A percentile compares a stretch with the other conserved stretches of the same genome.
These are phyloP conservation scores for Atta colombica DNA, from an alignment of 1,140 invertebrate genomes.

Conservation along the genomic window DNA sequence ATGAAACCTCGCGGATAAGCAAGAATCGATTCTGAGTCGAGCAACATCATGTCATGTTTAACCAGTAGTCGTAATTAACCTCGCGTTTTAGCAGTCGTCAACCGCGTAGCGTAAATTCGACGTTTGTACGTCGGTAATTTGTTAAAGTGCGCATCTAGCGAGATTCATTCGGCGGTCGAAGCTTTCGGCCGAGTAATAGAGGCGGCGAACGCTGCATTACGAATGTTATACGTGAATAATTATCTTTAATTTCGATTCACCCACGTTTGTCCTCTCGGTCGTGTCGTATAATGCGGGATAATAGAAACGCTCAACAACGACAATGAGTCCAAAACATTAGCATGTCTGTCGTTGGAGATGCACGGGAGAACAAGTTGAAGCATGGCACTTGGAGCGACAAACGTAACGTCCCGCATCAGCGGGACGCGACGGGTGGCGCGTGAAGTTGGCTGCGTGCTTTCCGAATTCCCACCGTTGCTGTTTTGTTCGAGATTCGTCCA, in stretches of 20 bases:
- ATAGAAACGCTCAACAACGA: background rate
- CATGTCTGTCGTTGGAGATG: background rate
- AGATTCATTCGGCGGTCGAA: background rate
- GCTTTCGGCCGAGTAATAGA: background rate
- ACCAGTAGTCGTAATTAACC: constrained; percentile 8
- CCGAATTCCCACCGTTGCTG: background rate
- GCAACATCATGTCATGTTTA: background rate
- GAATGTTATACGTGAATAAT: background rate
- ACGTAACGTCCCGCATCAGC: background rate
- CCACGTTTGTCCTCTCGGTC: background rate
- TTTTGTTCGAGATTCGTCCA: constrained; percentile 1
- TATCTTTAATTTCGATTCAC: constrained; percentile 8
- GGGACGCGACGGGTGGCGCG: background rate
- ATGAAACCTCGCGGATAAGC: background rate
- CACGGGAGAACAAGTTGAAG: background rate
- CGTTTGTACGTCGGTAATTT: constrained; percentile 10
- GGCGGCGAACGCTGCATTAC: background rate
- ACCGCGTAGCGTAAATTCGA: background rate
- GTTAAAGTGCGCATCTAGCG: constrained; percentile 1
- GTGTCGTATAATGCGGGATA: background rate
- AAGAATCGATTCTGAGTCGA: background rate
- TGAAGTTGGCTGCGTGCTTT: constrained; percentile 15
- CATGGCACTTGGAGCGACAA: background rate
- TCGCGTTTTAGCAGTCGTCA: background rate
- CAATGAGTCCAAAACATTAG: background rate